Evolutionary conservation across 2,888 invertebrate genomes (phyloP), one percentile per base, ranked within the genome.

Genomic region (Lobophora halterata): DNA sequence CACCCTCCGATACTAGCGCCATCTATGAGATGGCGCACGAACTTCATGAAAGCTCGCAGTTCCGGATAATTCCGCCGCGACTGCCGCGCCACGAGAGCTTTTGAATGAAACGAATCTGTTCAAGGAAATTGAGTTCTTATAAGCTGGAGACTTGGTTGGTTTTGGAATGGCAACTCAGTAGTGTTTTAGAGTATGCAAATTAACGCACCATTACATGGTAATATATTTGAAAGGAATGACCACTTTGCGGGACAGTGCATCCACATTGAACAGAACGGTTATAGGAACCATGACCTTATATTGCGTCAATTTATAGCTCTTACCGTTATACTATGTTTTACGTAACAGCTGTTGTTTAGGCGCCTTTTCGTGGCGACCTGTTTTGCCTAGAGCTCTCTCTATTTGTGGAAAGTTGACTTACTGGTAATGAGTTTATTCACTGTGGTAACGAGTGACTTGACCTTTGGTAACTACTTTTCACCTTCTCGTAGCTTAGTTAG

Each of bases 141-240:
- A 0, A 3, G 2, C 8, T 38, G 13, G 28, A 34, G 19, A 61
- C 63, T 78, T 57, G 68, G 77, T 71, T 64, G 59, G 49, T 48
- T 70, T 75, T 75, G 18, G 64, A 39, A 38, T 66, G 58, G 40
- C 36, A 48, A 52, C 37, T 58, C 46, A 52, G 44, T 52, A 56
- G 55, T 58, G 50, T 63, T 61, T 65, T 71, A 69, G 69, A 79
- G 81, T 88, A 88, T 88, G 88, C 83, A 88, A 88, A 88, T 88
- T 78, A 83, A 76, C 72, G 71, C 70, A 70, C 85, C 77, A 86
- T 88, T 88, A 87, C 83, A 82, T 78, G 80, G 86, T 86, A 86
- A 88, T 88, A 87, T 88, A 88, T 88, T 83, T 87, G 79, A 85
- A 85, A 81, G 78, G 87, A 88, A 87, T 88, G 88, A 88, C 86